Percentiles rank a stretch among this genome's conserved stretches.
phyloP scores from a whole-genome alignment of 2,797 vertebrate genomes.

The Chaetophractus vellerosus region DNA sequence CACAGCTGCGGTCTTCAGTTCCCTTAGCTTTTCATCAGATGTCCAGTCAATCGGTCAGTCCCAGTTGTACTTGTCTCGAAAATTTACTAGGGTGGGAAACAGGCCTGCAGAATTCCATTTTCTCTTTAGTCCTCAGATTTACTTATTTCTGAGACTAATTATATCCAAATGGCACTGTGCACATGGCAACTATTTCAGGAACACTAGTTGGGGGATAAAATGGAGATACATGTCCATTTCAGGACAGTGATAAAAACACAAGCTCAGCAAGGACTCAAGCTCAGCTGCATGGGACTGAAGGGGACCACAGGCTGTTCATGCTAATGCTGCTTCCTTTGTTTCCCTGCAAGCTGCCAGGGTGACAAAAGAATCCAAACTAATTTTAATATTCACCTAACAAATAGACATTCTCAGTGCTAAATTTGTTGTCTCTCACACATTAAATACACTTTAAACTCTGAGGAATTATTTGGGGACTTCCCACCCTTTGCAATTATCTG shows the following conservation, averaged over 20 bases:
- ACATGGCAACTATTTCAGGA: background rate
- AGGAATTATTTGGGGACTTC: background rate
- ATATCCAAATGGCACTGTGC: background rate
- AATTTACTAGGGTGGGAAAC: background rate
- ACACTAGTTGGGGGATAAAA: background rate
- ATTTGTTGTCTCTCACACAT: background rate
- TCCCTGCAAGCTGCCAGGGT: background rate
- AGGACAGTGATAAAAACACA: background rate
- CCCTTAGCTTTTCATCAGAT: background rate
- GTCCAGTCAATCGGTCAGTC: background rate
- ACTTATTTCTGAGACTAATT: conserved; percentile 25
- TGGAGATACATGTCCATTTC: background rate
- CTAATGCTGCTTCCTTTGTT: background rate
- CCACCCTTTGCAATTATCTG: background rate
- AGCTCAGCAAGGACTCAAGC: background rate
- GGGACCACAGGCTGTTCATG: background rate
- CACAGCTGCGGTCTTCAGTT: background rate
- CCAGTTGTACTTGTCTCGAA: background rate
- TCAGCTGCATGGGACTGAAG: background rate
- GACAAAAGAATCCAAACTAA: conserved; percentile 23
- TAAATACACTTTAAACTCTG: background rate
- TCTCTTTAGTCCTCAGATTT: background rate
- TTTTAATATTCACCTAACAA: conserved; percentile 33
- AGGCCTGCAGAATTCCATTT: background rate
- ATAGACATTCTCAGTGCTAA: background rate